Percentiles rank a stretch among this genome's conserved stretches.
These are phyloP conservation scores for Cephalopterus ornatus DNA, from an alignment of 2,113 vertebrate species.

Conservation along the genomic window DNA sequence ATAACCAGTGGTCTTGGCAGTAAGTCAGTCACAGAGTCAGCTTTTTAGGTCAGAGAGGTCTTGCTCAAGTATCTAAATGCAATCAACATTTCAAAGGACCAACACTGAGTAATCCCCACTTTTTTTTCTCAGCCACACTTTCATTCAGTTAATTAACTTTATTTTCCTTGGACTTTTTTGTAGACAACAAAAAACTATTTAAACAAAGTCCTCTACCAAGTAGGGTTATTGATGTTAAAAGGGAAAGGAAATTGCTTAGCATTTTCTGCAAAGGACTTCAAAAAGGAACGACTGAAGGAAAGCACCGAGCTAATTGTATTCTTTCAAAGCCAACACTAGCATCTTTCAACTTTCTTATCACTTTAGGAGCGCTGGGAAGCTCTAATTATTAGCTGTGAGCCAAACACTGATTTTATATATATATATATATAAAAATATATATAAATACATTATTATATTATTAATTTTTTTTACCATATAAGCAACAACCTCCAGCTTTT, in stretches of 20 bases:
- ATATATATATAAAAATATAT: too few species aligned
- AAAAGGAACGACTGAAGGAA: slow-evolving; percentile 15
- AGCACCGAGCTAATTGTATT: background rate
- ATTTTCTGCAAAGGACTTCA: slow-evolving; percentile 29
- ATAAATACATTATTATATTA: too few species aligned
- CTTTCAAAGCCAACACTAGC: background rate
- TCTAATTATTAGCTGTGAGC: slow-evolving; percentile 2
- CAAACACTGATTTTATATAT: background rate
- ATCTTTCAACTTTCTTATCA: slow-evolving; percentile 26
- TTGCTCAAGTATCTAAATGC: background rate
- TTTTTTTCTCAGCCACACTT: background rate
- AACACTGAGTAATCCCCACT: background rate
- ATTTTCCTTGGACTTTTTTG: slow-evolving; percentile 46
- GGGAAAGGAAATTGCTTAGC: slow-evolving; percentile 21
- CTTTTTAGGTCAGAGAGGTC: background rate
- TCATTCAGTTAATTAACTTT: slow-evolving; percentile 39
- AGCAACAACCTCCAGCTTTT: background rate
- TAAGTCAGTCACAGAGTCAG: background rate
- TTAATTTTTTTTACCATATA: background rate
- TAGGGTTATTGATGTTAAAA: slow-evolving; percentile 22
- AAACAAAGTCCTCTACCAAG: background rate
- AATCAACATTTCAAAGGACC: background rate
- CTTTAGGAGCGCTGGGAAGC: background rate
- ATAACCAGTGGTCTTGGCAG: background rate
- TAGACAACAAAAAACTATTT: slow-evolving; percentile 24